Base-by-base conservation (phyloP, 2,797 vertebrate species). In the Xiphorhynchus erythropygius region DNA sequence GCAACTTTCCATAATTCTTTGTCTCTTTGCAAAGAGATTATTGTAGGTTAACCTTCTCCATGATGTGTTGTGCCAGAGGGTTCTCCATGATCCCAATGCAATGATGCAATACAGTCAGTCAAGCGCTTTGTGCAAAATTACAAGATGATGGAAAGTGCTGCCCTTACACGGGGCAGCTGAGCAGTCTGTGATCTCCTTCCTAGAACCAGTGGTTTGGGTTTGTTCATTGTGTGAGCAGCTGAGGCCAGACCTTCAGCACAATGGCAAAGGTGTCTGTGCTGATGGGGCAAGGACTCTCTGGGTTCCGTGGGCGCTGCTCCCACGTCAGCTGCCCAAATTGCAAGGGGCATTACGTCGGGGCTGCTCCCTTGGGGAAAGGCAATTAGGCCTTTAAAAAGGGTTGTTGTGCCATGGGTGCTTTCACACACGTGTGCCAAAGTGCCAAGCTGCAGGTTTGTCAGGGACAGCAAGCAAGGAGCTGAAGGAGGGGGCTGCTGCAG, bases 191-290 rank as follows among this genome's bases (percentile, higher is more conserved):
- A 56, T 55, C 50, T 49, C 33, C 0, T 33, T 32, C n/a, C 46
- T 39, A 27, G 71, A 23, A 83, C 3, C 3, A 39, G 46, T 27
- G 49, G 7, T 18, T 77, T 44, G 65, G 68, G 41, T 63, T 55
- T 69, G 73, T 71, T 79, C 67, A 33, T 53, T 60, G 64, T 42
- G 46, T 64, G 84, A 32, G 55, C 50, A 57, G 41, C 63, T 4
- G 80, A 62, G 78, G 62, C 27, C 62, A 35, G 57, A 47, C 59
- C 73, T 90, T 46, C 32, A 52, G 3, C 7, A 0, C 33, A 32
- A 65, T 37, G 65, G 50, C 35, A 56, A 2, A 3, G 15, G 64
- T 1, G 68, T 28, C 16, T 23, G 0, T 32, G 56, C 25, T 0
- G 5, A 30, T 39, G 37, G 49, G 47, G 41, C 24, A 57, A 50